Base-by-base conservation (phyloP, 1,140 invertebrate genomes). In the Leptoteleia sp. region DNA sequence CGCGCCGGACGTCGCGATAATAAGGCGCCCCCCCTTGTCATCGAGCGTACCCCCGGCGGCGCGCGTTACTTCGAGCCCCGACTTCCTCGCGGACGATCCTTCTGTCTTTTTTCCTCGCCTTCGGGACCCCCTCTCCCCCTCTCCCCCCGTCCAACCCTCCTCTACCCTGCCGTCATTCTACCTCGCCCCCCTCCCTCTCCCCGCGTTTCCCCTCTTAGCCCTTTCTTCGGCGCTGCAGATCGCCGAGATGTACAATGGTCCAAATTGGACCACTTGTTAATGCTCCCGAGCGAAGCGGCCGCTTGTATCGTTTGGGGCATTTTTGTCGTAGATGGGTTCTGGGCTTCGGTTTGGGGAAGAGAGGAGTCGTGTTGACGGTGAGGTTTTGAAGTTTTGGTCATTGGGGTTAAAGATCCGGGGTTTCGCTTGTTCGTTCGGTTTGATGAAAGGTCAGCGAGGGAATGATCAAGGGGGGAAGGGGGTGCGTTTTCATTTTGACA, bases 1-100 rank as follows among this genome's bases (percentile, higher is more conserved):
- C 13, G 37, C 40, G 27, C 13, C 42, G 68, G 57, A 62, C 68
- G 43, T 75, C 65, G 65, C 76, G 71, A 80, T 79, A 75, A 70
- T 79, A 72, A 55, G 57, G 62, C 27, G 76, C 55, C 25, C 48
- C 37, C 68, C 70, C 50, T 16, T 12, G 19, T 22, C 45, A 9
- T 29, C 67, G 43, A 42, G 11, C 61, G 54, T 47, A 57, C 55
- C 54, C 52, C 42, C 54, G 67, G 19, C 52, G 6, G n/a, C n/a
- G n/a, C 12, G 12, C 31, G 13, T 27, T 17, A n/a, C 37, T 13
- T 1, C 54, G 13, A 47, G 17, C 35, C 11, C 31, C 15, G 22
- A 37, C 47, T 52, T 52, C 54, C 54, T 29, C 16, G 12, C 12
- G 54, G 31, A 37, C 25, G 16, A 4, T 54, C 45, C 15, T 19